These are phyloP conservation scores for Rhamphomyia laevipes DNA, from an alignment of 2,888 invertebrate genomes.

Conservation along the genomic window DNA sequence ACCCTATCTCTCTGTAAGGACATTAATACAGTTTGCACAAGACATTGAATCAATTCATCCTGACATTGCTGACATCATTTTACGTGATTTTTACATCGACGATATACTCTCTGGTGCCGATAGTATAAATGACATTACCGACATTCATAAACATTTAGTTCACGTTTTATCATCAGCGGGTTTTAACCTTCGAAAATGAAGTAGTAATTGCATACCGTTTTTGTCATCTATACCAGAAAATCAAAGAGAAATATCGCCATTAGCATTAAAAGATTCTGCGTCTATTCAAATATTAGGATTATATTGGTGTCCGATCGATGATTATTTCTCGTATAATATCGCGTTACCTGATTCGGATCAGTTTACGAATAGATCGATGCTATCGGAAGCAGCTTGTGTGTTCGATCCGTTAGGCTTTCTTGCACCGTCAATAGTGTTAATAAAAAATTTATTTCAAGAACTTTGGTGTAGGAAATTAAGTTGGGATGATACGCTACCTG, in stretches of 20 bases:
- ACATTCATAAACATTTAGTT: no score
- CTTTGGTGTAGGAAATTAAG: neutral
- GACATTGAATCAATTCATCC: conserved; percentile 10
- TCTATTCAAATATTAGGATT: no score
- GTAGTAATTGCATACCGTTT: conserved; percentile 2
- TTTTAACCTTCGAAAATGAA: conserved; percentile 3
- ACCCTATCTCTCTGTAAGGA: conserved; percentile 12
- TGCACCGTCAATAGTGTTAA: neutral
- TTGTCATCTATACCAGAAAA: no score
- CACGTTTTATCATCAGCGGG: no score
- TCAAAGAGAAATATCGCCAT: no score
- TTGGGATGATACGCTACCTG: neutral
- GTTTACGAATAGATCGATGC: neutral
- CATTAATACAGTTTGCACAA: conserved; percentile 8
- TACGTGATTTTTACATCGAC: conserved; percentile 14
- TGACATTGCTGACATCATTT: conserved; percentile 8
- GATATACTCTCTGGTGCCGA: conserved; percentile 10
- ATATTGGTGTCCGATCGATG: no score
- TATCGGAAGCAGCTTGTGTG: neutral
- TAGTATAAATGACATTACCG: neutral
- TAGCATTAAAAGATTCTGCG: no score
- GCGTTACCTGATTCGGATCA: neutral
- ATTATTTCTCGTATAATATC: no score
- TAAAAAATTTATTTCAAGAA: neutral
- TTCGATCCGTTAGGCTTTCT: neutral